Percentiles rank a stretch among this genome's conserved stretches.
Evolutionary conservation across 2,797 vertebrate genomes (phyloP).

Genomic region (Chelon auratus): DNA sequence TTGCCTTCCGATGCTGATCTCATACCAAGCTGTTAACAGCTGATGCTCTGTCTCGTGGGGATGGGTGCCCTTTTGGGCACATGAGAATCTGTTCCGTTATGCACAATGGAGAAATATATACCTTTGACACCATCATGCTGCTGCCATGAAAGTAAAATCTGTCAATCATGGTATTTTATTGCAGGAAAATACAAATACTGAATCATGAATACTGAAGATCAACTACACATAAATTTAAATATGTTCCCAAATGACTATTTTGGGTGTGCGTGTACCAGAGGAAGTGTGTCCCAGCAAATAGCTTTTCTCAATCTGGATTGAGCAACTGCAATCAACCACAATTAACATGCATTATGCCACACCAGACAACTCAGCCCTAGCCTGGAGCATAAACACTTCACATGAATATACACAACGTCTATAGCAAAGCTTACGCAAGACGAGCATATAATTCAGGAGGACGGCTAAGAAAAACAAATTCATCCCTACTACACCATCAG

Average conservation of each 20-base stretch:
- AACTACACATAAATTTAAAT: neutral
- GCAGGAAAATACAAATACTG: neutral
- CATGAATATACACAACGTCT: slow-evolving; percentile 9
- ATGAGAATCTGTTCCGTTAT: slow-evolving; percentile 7
- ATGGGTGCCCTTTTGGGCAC: neutral
- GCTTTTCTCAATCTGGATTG: slow-evolving; percentile 15
- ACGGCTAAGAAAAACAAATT: neutral
- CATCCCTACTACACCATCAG: neutral
- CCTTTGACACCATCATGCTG: neutral
- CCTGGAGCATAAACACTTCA: slow-evolving; percentile 57
- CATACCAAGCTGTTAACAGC: slow-evolving; percentile 17
- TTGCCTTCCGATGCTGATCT: slow-evolving; percentile 10
- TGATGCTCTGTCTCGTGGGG: slow-evolving; percentile 7
- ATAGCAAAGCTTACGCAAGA: slow-evolving; percentile 2
- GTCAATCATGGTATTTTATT: neutral
- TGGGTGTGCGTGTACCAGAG: neutral
- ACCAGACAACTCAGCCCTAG: slow-evolving; percentile 53
- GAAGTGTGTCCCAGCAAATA: slow-evolving; percentile 16
- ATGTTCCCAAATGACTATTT: slow-evolving; percentile 9
- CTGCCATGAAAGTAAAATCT: neutral
- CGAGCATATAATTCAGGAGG: slow-evolving; percentile 1
- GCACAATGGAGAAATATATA: neutral
- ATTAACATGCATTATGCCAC: slow-evolving; percentile 48
- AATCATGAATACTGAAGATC: neutral
- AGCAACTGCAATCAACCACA: slow-evolving; percentile 44